Percentiles rank a stretch among this genome's conserved stretches.
These are phyloP conservation scores for Cydia splendana DNA, from an alignment of 1,140 invertebrate species.

Conservation along the genomic window DNA sequence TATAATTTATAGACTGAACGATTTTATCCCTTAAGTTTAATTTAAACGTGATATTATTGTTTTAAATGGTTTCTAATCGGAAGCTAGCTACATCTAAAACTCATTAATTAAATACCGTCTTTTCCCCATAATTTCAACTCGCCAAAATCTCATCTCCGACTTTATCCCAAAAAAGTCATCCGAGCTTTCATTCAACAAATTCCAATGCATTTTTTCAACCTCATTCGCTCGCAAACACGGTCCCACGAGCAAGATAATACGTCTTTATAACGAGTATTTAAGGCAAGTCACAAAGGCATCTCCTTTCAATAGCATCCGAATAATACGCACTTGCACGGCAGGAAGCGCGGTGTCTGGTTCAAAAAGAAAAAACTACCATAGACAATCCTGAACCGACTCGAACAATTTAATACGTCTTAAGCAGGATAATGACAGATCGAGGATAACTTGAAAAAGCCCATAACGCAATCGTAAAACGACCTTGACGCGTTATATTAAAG, in stretches of 20 bases:
- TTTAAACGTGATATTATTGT: no score
- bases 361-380: slow-evolving; percentile 60
- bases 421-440: slow-evolving; percentile 43
- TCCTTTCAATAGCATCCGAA: slow-evolving; percentile 61
- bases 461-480: background rate
- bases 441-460: slow-evolving; percentile 1
- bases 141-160: slow-evolving; percentile 6
- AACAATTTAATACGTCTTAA: slow-evolving; percentile 49
- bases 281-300: slow-evolving; percentile 76
- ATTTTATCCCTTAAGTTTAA: no score
- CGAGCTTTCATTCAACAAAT: slow-evolving; percentile 33
- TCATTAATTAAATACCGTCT: background rate
- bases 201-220: slow-evolving; percentile 34
- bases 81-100: background rate
- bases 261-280: slow-evolving; percentile 59
- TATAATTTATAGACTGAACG: no score
- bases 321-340: slow-evolving; percentile 59
- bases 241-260: slow-evolving; percentile 70
- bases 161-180: slow-evolving; percentile 13
- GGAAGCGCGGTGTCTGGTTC: slow-evolving; percentile 75
- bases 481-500: background rate
- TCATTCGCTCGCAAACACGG: slow-evolving; percentile 39
- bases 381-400: slow-evolving; percentile 62
- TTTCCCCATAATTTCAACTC: background rate
- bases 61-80: background rate